Percentiles rank a stretch among this genome's conserved stretches.
These are phyloP conservation scores for Grapholita molesta DNA, from an alignment of 1,140 invertebrate genomes.

Conservation along the genomic window DNA sequence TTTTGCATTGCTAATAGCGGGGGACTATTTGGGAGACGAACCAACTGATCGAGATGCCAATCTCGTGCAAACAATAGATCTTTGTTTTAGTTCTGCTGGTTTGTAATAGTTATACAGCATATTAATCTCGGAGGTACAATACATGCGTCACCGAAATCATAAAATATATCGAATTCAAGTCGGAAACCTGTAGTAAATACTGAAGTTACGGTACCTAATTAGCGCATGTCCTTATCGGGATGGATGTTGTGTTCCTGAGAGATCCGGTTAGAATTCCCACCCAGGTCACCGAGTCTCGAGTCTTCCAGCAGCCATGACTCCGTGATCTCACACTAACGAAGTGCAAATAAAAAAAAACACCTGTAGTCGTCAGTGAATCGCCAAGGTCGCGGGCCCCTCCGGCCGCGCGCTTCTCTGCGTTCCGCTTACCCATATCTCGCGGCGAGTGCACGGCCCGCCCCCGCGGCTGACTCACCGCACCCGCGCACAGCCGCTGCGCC, in stretches of 20 bases:
- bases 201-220: slow-evolving; percentile 19
- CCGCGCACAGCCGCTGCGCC: slow-evolving; percentile 31
- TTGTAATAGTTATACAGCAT: slow-evolving; percentile 18
- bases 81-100: slow-evolving; percentile 22
- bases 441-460: slow-evolving; percentile 62
- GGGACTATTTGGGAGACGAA: neutral
- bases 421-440: slow-evolving; percentile 75
- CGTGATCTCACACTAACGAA: slow-evolving; percentile 47
- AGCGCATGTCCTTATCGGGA: slow-evolving; percentile 21
- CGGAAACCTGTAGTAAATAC: neutral
- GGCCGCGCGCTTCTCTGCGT: slow-evolving; percentile 57
- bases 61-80: slow-evolving; percentile 30
- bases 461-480: slow-evolving; percentile 61
- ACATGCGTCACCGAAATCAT: slow-evolving; percentile 15
- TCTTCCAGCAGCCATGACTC: slow-evolving; percentile 40
- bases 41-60: neutral
- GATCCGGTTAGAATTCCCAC: slow-evolving; percentile 59
- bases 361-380: slow-evolving; percentile 71
- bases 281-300: slow-evolving; percentile 26
- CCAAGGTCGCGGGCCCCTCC: slow-evolving; percentile 71
- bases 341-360: slow-evolving; percentile 73
- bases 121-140: neutral
- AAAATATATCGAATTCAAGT: slow-evolving; percentile 17
- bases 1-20: slow-evolving; percentile 11
- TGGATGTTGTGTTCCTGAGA: slow-evolving; percentile 37